Conservation (phyloP, 2,888 invertebrate genomes). For the Torymus texanus region DNA sequence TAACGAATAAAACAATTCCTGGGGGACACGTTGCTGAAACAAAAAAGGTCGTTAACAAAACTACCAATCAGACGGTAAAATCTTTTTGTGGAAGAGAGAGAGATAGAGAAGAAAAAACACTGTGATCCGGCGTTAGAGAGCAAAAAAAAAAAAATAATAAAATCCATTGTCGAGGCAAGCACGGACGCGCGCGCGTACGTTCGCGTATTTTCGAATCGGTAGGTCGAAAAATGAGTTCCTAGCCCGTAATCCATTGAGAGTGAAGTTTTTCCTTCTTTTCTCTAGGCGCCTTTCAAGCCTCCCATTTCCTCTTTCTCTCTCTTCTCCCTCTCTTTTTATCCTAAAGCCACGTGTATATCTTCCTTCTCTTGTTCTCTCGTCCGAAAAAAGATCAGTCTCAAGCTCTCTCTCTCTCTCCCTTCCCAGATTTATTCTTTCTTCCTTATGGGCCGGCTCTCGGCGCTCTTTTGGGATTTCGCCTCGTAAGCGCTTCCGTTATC, state of each 20-base stretch:
- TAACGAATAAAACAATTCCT: too few relatives aligned
- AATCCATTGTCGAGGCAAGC: constrained; percentile 27
- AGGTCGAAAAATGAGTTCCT: constrained; percentile 55
- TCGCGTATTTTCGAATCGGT: constrained; percentile 39
- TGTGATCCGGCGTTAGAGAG: background rate
- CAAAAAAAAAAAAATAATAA: constrained; percentile 12
- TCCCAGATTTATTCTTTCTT: constrained; percentile 46
- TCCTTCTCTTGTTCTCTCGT: constrained; percentile 35
- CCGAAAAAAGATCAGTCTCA: constrained; percentile 43
- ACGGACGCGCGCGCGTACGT: too few relatives aligned
- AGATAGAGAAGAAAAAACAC: too few relatives aligned
- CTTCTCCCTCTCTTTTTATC: constrained; percentile 12
- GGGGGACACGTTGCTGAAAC: too few relatives aligned
- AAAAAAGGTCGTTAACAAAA: constrained; percentile 8
- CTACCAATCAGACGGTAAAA: background rate
- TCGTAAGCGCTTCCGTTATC: constrained; percentile 50
- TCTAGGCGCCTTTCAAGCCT: constrained; percentile 29
- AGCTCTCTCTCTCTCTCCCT: background rate
- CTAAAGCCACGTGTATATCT: constrained; percentile 27
- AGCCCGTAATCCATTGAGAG: constrained; percentile 41
- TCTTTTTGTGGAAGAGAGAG: background rate
- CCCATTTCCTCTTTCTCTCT: constrained; percentile 4
- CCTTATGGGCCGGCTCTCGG: constrained; percentile 11
- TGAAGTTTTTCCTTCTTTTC: constrained; percentile 25
- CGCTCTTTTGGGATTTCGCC: constrained; percentile 39